A percentile compares a stretch with the other conserved stretches of the same genome.
Conservation (phyloP, 2,888 invertebrate species). For the Rhingia campestris region DNA sequence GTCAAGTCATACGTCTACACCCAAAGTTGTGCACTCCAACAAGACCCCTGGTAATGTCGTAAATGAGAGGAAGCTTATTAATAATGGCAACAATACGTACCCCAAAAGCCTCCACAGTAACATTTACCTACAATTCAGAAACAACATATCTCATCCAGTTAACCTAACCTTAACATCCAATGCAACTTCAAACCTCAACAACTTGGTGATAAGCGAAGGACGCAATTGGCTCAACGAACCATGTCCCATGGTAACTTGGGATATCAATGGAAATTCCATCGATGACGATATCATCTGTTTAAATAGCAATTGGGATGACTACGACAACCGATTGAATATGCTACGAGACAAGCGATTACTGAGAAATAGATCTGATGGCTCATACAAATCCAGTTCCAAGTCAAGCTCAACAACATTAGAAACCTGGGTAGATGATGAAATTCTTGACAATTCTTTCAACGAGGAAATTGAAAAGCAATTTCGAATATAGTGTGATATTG, state of each 20-base stretch:
- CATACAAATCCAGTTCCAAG: slow-evolving; percentile 79
- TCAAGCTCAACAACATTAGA: slow-evolving; percentile 82
- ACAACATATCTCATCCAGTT: slow-evolving; percentile 74
- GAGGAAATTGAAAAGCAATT: slow-evolving; percentile 76
- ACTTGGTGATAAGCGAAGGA: slow-evolving; percentile 79
- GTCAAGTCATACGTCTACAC: slow-evolving; percentile 76
- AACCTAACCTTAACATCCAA: slow-evolving; percentile 80
- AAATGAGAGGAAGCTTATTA: slow-evolving; percentile 40
- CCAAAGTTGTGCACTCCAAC: slow-evolving; percentile 53
- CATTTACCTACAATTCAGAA: slow-evolving; percentile 71
- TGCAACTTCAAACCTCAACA: slow-evolving; percentile 79
- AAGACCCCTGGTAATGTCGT: slow-evolving; percentile 40
- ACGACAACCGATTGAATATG: slow-evolving; percentile 78
- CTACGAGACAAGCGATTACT: slow-evolving; percentile 75
- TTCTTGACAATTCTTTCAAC: slow-evolving; percentile 77
- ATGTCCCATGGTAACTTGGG: slow-evolving; percentile 80
- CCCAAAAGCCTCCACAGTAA: slow-evolving; percentile 48
- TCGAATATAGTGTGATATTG: slow-evolving; percentile 31
- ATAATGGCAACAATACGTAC: slow-evolving; percentile 30
- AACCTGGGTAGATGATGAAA: slow-evolving; percentile 82
- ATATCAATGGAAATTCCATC: slow-evolving; percentile 81
- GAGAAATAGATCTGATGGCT: slow-evolving; percentile 75
- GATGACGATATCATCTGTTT: slow-evolving; percentile 77
- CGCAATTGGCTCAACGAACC: slow-evolving; percentile 75
- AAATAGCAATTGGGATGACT: slow-evolving; percentile 77